Evolutionary conservation across 1,140 invertebrate species (phyloP), one percentile per base, ranked within the genome.

Genomic region (Pseudachorutes palmiensis): DNA sequence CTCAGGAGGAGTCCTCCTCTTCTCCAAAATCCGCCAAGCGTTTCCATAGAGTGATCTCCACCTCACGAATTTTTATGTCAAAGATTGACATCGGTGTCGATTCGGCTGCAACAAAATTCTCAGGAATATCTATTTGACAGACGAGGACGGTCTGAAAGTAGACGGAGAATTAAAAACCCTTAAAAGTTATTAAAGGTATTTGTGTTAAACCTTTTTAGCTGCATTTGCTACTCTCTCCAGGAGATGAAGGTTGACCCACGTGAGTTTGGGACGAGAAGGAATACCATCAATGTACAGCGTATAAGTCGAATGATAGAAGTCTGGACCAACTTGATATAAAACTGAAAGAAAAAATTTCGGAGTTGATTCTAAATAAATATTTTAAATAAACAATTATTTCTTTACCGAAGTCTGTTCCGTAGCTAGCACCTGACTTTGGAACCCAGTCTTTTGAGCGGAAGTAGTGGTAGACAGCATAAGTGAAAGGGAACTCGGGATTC

Each of bases 381-480:
- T 9, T 12, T 41, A 22, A 5, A 9, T 51, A 29, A 22, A 60
- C 31, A 62, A 28, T 22, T 62, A 22, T 62, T 22, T 31, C 12
- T 57, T 69, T 69, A 74, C 72, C 57, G 57, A 58, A 74, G 1
- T 62, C 59, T 28, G 51, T 70, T 41, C 72, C 72, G 30, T 33
- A 71, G 1, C 45, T 30, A 59, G 24, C 33, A 2, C 72, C 72
- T 26, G n/a, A 12, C 62, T 74, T 74, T 19, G 70, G 70, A 0
- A 74, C 72, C 70, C 70, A 74, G 65, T 74, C 71, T 32, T 74
- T 74, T 0, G 61, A 65, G 0, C 72, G 65, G 33, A 71, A 71
- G 32, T 74, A 71, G 60, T 71, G 72, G 36, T 74, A 74, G 0
- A 67, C 70, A 36, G 70, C 70, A 66, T 74, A 74, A 2, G 55